Conservation (phyloP, 2,888 invertebrate species). For the Melitaea athalia region DNA sequence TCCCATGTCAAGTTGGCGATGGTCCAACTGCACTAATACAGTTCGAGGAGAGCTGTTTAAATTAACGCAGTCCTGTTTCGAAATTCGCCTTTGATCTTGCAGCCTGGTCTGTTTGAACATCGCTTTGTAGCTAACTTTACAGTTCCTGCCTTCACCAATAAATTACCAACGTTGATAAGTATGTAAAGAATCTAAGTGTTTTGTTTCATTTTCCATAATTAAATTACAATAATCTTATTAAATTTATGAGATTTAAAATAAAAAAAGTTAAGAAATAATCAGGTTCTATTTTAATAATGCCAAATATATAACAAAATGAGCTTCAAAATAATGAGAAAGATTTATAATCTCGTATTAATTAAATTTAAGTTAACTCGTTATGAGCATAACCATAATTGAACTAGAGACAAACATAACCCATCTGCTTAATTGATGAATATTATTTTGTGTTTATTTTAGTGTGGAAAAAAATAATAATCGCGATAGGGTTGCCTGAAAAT, state of each 20-base stretch:
- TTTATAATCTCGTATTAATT: no score
- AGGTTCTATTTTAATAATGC: no score
- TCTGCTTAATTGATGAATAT: no score
- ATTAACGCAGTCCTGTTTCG: background rate
- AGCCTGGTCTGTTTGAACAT: constrained; percentile 20
- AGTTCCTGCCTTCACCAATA: constrained; percentile 68
- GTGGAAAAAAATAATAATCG: no score
- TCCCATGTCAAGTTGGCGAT: background rate
- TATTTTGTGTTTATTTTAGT: no score
- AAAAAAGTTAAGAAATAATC: no score
- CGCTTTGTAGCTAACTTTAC: constrained; percentile 41
- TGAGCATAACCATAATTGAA: no score
- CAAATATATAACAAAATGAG: background rate
- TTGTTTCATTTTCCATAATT: background rate
- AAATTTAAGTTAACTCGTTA: no score
- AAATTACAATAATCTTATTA: background rate
- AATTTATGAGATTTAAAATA: background rate
- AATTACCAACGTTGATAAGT: constrained; percentile 38
- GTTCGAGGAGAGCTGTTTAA: background rate
- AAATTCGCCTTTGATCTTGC: constrained; percentile 1
- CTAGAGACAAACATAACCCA: no score
- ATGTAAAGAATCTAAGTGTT: background rate
- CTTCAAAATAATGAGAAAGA: no score
- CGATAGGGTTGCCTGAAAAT: no score
- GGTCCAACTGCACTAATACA: background rate